phyloP scores from a whole-genome alignment of 2,113 vertebrate genomes.

The Barbus barbus region DNA sequence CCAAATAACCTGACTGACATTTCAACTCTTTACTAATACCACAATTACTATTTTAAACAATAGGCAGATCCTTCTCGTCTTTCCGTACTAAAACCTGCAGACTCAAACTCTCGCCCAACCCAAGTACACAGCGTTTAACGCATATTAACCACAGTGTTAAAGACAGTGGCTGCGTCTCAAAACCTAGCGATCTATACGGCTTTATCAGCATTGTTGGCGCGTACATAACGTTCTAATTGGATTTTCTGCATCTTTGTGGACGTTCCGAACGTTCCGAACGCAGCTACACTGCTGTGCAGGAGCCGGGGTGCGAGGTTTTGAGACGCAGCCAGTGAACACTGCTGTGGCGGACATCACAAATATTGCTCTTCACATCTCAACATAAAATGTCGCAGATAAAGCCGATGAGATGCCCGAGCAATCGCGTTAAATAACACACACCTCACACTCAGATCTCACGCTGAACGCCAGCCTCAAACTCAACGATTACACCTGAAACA shows the following conservation, averaged over 20 bases:
- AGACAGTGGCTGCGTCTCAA: not conserved
- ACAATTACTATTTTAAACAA: not conserved
- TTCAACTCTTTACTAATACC: not conserved
- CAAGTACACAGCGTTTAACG: too few species aligned
- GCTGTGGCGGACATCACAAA: slow-evolving; percentile 56
- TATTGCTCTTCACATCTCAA: slow-evolving; percentile 53
- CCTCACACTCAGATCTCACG: not conserved
- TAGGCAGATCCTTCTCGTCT: not conserved
- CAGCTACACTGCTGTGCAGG: not conserved
- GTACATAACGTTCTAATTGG: not conserved
- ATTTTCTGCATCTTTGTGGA: not conserved
- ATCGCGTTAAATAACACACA: slow-evolving; percentile 40
- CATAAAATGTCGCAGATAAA: slow-evolving; percentile 63
- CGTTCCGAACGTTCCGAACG: not conserved
- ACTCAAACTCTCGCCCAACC: not conserved
- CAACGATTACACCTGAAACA: not conserved
- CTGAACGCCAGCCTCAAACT: not conserved
- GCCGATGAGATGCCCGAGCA: slow-evolving; percentile 49
- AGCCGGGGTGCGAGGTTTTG: not conserved
- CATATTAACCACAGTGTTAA: not conserved
- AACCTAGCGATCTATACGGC: not conserved
- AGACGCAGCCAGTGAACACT: slow-evolving; percentile 14
- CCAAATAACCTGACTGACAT: not conserved
- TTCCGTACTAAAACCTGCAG: not conserved
- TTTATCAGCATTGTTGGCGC: not conserved